Conservation (phyloP, 2,113 vertebrate genomes). For the Protomyctophum bolini region DNA sequence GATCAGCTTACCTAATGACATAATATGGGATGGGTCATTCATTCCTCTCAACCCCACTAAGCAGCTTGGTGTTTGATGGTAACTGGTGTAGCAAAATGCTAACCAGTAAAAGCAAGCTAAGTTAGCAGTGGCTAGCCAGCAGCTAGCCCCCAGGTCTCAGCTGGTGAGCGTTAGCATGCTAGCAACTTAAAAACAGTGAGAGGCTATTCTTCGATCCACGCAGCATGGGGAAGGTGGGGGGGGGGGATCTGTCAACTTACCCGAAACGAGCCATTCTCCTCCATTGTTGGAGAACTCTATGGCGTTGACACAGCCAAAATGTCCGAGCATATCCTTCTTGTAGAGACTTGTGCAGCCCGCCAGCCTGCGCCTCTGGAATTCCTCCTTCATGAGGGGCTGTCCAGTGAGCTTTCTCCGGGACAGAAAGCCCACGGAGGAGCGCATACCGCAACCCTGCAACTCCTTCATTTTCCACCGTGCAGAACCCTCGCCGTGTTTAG, state of each 20-base stretch:
- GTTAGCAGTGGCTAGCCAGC: conserved; percentile 33
- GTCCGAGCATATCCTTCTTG: conserved; percentile 95
- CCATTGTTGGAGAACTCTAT: conserved; percentile 99
- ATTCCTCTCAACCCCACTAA: neutral
- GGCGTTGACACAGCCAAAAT: conserved; percentile 99
- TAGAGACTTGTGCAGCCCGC: conserved; percentile 93
- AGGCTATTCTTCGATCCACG: neutral
- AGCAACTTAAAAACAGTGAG: conserved; percentile 24
- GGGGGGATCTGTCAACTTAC: conserved; percentile 77
- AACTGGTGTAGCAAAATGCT: conserved; percentile 37
- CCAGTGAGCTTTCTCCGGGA: conserved; percentile 90
- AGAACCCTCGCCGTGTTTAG: conserved; percentile 25
- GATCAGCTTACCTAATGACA: conserved; percentile 19
- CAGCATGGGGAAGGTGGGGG: neutral
- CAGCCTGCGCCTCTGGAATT: conserved; percentile 92
- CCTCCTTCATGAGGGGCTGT: conserved; percentile 91
- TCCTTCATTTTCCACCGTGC: conserved; percentile 80
- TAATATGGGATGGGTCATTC: conserved; percentile 1
- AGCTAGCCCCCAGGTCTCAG: conserved; percentile 15
- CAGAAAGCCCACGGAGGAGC: conserved; percentile 94
- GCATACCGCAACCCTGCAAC: conserved; percentile 88
- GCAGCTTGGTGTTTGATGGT: conserved; percentile 27
- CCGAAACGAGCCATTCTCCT: conserved; percentile 97
- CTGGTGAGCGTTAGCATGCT: conserved; percentile 63
- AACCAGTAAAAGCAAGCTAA: conserved; percentile 35